phyloP scores from a whole-genome alignment of 2,113 vertebrate genomes.

The Etheostoma cragini region DNA sequence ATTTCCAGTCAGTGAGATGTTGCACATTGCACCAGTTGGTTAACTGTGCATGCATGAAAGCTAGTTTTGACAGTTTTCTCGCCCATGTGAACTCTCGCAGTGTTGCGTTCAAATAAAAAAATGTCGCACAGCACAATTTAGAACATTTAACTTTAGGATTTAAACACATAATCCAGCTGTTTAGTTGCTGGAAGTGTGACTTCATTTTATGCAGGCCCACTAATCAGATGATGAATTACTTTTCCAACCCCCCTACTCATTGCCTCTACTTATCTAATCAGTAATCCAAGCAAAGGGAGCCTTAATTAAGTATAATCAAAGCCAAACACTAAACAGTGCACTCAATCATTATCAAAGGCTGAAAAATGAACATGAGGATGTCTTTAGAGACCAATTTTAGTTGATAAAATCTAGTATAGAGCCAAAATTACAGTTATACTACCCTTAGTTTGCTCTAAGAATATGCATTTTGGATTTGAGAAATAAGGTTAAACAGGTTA shows the following conservation, averaged over 20 bases:
- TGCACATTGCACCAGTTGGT: conserved; percentile 35
- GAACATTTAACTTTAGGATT: conserved; percentile 8
- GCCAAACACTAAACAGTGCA: conserved; percentile 39
- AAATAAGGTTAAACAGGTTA: not conserved
- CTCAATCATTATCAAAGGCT: conserved; percentile 42
- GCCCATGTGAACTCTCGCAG: not conserved
- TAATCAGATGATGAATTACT: conserved; percentile 53
- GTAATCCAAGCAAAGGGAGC: conserved; percentile 36
- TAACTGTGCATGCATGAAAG: conserved; percentile 29
- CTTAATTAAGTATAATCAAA: conserved; percentile 52
- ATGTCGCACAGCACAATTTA: not conserved
- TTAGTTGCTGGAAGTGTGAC: conserved; percentile 17
- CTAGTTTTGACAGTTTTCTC: conserved; percentile 29
- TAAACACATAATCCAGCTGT: conserved; percentile 43
- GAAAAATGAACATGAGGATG: conserved; percentile 12
- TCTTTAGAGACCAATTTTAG: not conserved
- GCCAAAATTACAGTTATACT: not conserved
- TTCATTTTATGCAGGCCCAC: conserved; percentile 7
- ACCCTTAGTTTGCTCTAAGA: not conserved
- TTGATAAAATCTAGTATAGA: not conserved
- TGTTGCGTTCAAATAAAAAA: not conserved
- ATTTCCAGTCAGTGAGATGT: conserved; percentile 74
- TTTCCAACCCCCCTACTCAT: conserved; percentile 32
- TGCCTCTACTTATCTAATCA: conserved; percentile 48
- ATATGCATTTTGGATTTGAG: not conserved